phyloP scores from a whole-genome alignment of 2,797 vertebrate genomes.

The Malacoctenus gilli region DNA sequence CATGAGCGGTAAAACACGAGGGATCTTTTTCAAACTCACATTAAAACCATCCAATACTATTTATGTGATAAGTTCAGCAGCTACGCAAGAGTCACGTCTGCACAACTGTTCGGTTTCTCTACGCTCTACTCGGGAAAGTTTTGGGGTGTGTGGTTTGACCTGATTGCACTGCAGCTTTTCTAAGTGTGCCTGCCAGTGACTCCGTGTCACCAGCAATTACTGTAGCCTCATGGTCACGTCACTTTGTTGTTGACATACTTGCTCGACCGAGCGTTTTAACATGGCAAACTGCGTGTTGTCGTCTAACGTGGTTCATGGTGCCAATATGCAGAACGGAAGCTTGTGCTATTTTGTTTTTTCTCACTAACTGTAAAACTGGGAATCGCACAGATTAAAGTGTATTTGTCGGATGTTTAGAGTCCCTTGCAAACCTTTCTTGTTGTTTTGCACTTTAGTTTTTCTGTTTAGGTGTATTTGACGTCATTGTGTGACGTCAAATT shows the following conservation, averaged over 20 bases:
- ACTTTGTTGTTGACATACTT: slow-evolving; percentile 17
- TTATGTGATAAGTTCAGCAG: neutral
- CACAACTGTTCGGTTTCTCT: neutral
- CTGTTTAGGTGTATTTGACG: slow-evolving; percentile 14
- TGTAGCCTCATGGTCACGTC: slow-evolving; percentile 13
- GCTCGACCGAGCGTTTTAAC: slow-evolving; percentile 28
- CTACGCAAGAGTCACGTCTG: slow-evolving; percentile 1
- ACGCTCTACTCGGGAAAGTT: no score
- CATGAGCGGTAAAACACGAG: neutral
- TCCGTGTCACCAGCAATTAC: slow-evolving; percentile 18
- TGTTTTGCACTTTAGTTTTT: slow-evolving; percentile 70
- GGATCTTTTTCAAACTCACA: slow-evolving; percentile 10
- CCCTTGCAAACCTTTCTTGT: no score
- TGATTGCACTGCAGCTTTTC: slow-evolving; percentile 4
- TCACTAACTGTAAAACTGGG: slow-evolving; percentile 11
- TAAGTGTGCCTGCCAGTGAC: slow-evolving; percentile 1
- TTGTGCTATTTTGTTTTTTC: slow-evolving; percentile 26
- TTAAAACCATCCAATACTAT: neutral
- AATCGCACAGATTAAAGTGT: slow-evolving; percentile 1
- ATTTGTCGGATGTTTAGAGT: slow-evolving; percentile 9
- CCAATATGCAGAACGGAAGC: neutral
- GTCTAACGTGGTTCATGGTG: slow-evolving; percentile 15
- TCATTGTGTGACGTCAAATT: slow-evolving; percentile 6
- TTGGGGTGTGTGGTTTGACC: no score
- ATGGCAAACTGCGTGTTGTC: slow-evolving; percentile 7